Base-by-base conservation (phyloP, 53 echinoderm and acorn worm genomes). In the Zoroaster sp. region DNA sequence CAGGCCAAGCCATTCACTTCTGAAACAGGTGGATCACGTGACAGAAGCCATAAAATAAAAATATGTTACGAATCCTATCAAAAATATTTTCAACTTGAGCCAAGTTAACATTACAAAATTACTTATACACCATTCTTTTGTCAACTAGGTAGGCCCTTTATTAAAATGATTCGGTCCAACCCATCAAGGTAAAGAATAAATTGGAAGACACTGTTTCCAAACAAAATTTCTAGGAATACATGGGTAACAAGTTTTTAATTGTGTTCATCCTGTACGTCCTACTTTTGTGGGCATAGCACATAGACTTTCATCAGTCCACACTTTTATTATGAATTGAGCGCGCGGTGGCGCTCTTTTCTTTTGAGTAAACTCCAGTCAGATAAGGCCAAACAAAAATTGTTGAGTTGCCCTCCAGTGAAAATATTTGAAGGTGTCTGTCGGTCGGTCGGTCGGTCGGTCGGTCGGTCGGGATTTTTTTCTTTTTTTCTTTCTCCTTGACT, bases 11-110 rank as follows among this genome's bases (percentile, higher is more conserved):
- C 23, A 44, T 81, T 81, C 38, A 63, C 55, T 28, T 32, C 42
- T 9, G 45, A 81, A 81, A 81, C 81, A 81, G 81, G 81, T 81
- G 67, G 67, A 18, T 81, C 81, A 81, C 81, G 81, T 81, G 81
- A 81, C 67, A 40, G 21, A 38, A 12, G n/a, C 78, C 53, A 1
- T 8, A 53, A 55, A 23, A 17, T 23, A 34, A 51, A 76, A 47
- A 4, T 76, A 34, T 51, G 76, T 76, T 47, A 46, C 20, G 1
- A 0, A 4, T 2, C 15, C 25, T 7, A 14, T 41, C 5, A 59
- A 7, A 59, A 28, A 25, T 59, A 51, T 5, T 47, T 75, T 38
- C 39, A 39, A 40, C 23, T 8, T 74, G n/a, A n/a, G n/a, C n/a
- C n/a, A n/a, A n/a, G n/a, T n/a, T n/a, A n/a, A n/a, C n/a, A n/a